These are phyloP conservation scores for Delichon dasypus DNA, from an alignment of 2,797 vertebrate species.

Conservation along the genomic window DNA sequence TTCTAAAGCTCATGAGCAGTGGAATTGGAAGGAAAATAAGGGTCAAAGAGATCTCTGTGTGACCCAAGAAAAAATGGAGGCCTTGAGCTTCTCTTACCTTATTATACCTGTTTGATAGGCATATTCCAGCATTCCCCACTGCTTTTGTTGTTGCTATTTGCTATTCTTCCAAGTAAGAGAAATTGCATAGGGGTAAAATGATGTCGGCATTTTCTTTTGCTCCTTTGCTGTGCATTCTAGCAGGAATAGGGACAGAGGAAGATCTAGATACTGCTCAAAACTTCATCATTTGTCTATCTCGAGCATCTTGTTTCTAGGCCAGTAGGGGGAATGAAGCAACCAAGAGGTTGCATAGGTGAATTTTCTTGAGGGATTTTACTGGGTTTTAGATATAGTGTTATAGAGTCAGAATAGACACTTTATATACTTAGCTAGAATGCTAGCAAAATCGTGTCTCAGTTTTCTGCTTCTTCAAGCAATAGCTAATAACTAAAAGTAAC, in stretches of 20 bases:
- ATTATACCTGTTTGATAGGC: background rate
- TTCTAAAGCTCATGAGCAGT: background rate
- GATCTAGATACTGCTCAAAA: background rate
- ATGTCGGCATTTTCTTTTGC: constrained; percentile 44
- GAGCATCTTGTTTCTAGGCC: background rate
- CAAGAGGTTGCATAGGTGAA: background rate
- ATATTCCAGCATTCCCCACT: background rate
- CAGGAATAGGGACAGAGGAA: background rate
- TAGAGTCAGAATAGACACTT: background rate
- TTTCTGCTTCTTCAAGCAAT: background rate
- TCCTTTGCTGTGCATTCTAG: background rate
- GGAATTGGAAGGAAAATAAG: background rate
- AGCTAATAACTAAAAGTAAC: background rate
- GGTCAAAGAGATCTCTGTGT: background rate
- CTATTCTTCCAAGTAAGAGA: background rate
- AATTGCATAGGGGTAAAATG: background rate
- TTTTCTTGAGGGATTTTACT: background rate
- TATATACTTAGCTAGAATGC: background rate
- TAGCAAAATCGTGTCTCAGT: background rate
- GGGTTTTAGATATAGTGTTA: background rate
- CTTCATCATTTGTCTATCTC: background rate
- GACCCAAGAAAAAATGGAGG: background rate
- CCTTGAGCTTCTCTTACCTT: background rate
- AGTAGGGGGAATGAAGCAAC: background rate
- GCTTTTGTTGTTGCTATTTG: background rate